A percentile compares a stretch with the other conserved stretches of the same genome.
phyloP scores from a whole-genome alignment of 2,113 vertebrate species.

The Istiophorus platypterus region DNA sequence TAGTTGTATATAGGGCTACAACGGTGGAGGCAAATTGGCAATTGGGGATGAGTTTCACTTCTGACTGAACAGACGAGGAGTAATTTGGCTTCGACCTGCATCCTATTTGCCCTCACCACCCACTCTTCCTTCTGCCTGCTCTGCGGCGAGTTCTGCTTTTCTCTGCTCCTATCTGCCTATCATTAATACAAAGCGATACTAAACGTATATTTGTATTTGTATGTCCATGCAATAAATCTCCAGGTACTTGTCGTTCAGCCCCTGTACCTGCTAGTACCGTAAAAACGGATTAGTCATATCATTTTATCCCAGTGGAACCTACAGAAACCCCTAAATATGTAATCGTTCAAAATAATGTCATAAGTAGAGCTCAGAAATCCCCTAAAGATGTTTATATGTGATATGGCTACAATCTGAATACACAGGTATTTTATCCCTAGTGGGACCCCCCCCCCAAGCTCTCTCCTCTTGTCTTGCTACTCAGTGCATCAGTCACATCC shows the following conservation, averaged over 20 bases:
- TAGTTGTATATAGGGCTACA: conserved; percentile 1
- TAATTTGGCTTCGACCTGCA: conserved; percentile 63
- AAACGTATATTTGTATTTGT: neutral
- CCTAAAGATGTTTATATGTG: conserved; percentile 21
- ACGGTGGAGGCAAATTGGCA: conserved; percentile 20
- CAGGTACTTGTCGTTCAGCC: neutral
- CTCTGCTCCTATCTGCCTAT: conserved; percentile 7
- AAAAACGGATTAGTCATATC: conserved; percentile 6
- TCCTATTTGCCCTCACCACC: conserved; percentile 59
- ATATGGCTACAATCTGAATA: neutral
- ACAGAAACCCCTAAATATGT: conserved; percentile 17
- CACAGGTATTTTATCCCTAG: neutral
- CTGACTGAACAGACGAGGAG: conserved; percentile 30
- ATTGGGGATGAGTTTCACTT: conserved; percentile 13
- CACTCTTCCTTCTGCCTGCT: conserved; percentile 34
- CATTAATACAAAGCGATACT: neutral
- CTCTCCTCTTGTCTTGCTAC: neutral
- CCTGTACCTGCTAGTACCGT: neutral
- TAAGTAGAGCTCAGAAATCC: conserved; percentile 13
- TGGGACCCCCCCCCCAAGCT: too few relatives aligned
- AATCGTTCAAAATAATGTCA: conserved; percentile 29
- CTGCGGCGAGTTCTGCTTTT: conserved; percentile 8
- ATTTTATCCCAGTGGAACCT: conserved; percentile 8
- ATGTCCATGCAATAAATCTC: neutral
- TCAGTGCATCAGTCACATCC: conserved; percentile 33